Conservation (phyloP, 1,140 invertebrate genomes). For the Heliconius congener region DNA sequence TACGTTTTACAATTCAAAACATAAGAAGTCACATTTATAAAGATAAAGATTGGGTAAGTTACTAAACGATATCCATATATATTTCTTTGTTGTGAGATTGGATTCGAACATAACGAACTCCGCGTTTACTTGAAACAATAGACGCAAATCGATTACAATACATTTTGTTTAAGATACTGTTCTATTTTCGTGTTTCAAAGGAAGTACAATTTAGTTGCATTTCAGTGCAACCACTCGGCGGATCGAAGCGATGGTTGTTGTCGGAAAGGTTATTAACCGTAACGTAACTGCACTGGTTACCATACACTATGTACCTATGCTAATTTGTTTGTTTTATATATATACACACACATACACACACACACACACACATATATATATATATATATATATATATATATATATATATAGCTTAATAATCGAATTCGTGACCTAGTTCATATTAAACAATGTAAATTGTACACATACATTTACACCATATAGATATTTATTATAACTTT, state of each 20-base stretch:
- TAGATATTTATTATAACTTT: not conserved
- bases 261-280: conserved; percentile 25
- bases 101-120: not conserved
- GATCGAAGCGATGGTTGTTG: conserved; percentile 11
- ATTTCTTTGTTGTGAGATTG: not conserved
- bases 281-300: not conserved
- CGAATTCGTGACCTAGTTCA: not conserved
- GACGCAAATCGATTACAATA: conserved; percentile 9
- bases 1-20: not conserved
- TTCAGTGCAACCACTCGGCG: conserved; percentile 19
- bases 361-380: no score
- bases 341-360: no score
- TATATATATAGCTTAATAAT: no score
- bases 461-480: not conserved
- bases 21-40: not conserved
- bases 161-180: conserved; percentile 11
- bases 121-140: not conserved
- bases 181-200: conserved; percentile 22
- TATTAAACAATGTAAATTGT: not conserved
- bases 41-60: not conserved
- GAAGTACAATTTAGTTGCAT: conserved; percentile 23
- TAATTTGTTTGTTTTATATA: not conserved
- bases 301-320: not conserved
- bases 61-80: not conserved
- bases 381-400: no score